Percentiles rank a stretch among this genome's conserved stretches.
phyloP scores from a whole-genome alignment of 2,888 invertebrate genomes.

The Agrotis segetum region DNA sequence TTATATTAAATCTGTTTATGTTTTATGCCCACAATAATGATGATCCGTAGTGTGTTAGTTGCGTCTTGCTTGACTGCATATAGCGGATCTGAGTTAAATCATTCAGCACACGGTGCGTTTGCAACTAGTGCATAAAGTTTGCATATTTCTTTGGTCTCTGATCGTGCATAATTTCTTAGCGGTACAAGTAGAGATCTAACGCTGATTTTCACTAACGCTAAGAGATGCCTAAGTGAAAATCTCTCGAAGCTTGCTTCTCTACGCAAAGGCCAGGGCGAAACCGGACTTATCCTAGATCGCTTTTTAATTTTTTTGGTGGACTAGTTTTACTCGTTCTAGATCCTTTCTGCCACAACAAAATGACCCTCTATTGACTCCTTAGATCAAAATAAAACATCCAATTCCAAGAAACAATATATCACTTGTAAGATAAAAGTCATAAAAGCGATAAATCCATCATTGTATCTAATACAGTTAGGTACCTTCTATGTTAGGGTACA shows the following conservation, averaged over 20 bases:
- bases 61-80: constrained; percentile 31
- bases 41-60: neutral
- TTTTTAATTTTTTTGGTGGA: no score
- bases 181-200: neutral
- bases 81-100: constrained; percentile 36
- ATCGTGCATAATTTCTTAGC: constrained; percentile 13
- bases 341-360: neutral
- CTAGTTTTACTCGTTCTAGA: no score
- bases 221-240: no score
- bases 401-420: constrained; percentile 21
- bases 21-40: no score
- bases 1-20: no score
- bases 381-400: constrained; percentile 1
- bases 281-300: no score
- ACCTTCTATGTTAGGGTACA: neutral
- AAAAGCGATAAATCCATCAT: constrained; percentile 20
- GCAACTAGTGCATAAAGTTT: constrained; percentile 45
- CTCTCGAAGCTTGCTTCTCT: no score
- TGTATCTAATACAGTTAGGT: constrained; percentile 22
- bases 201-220: no score
- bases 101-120: constrained; percentile 35
- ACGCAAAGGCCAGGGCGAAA: no score
- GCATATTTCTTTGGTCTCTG: constrained; percentile 36
- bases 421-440: neutral
- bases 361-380: neutral